phyloP scores from a whole-genome alignment of 2,888 invertebrate genomes.

The Tinea semifulvella region DNA sequence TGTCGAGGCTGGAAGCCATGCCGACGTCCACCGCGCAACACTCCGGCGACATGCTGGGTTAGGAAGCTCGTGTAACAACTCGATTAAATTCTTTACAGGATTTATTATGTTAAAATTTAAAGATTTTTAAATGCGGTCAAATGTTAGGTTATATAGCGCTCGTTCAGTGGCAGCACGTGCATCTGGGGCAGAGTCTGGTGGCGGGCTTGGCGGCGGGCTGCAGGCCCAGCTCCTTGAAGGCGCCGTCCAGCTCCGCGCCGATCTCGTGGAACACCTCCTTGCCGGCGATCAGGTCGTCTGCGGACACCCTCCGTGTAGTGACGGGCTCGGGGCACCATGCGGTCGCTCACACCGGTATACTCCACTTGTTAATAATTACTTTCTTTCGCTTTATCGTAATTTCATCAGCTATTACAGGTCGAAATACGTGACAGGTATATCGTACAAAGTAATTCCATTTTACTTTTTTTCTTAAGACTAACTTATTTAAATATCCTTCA shows the following conservation, averaged over 20 bases:
- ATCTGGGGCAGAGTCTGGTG: slow-evolving; percentile 41
- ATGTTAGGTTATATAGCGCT: slow-evolving; percentile 1
- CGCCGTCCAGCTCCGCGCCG: slow-evolving; percentile 91
- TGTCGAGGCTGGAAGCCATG: slow-evolving; percentile 60
- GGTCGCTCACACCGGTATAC: too few relatives aligned
- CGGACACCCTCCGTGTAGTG: slow-evolving; percentile 30
- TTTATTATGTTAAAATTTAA: not conserved
- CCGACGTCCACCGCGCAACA: slow-evolving; percentile 24
- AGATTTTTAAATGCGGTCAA: slow-evolving; percentile 6
- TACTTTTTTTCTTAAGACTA: not conserved
- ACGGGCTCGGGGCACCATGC: not conserved
- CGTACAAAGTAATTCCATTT: too few relatives aligned
- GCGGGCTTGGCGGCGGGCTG: slow-evolving; percentile 22
- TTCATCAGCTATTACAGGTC: slow-evolving; percentile 12
- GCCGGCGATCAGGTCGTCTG: slow-evolving; percentile 85
- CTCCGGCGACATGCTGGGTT: slow-evolving; percentile 5
- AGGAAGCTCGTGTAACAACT: not conserved
- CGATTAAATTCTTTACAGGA: not conserved
- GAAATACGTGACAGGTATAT: too few relatives aligned
- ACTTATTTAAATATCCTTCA: not conserved
- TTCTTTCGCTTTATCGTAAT: not conserved
- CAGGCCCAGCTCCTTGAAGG: slow-evolving; percentile 77
- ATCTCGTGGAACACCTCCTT: slow-evolving; percentile 93
- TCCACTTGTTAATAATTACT: not conserved
- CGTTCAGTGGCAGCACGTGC: slow-evolving; percentile 54